Conservation (phyloP, 2,113 vertebrate genomes). For the Argyrosomus japonicus region DNA sequence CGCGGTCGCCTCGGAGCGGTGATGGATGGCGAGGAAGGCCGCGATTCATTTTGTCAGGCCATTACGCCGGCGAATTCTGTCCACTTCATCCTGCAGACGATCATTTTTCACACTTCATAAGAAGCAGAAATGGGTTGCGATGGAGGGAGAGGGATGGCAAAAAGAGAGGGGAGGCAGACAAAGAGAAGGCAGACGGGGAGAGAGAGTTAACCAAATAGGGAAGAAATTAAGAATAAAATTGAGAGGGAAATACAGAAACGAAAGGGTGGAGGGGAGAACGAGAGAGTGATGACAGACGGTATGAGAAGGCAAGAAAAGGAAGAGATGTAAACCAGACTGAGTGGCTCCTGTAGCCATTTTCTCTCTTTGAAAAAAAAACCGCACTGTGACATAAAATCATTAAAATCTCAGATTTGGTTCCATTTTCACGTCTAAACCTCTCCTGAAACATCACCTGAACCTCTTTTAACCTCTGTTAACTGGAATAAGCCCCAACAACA, state of each 20-base stretch:
- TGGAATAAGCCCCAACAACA: slow-evolving; percentile 45
- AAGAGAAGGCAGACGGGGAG: slow-evolving; percentile 24
- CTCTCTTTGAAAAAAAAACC: not conserved
- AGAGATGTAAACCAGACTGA: slow-evolving; percentile 50
- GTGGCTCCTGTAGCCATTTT: slow-evolving; percentile 39
- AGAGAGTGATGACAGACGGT: slow-evolving; percentile 49
- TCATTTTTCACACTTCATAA: slow-evolving; percentile 92
- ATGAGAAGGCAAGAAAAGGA: slow-evolving; percentile 19
- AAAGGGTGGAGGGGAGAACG: slow-evolving; percentile 32
- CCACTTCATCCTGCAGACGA: slow-evolving; percentile 91
- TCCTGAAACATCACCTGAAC: slow-evolving; percentile 16
- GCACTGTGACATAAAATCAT: slow-evolving; percentile 23
- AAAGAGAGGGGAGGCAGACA: slow-evolving; percentile 21
- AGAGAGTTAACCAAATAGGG: slow-evolving; percentile 40
- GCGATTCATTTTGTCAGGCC: slow-evolving; percentile 99
- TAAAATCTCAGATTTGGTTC: slow-evolving; percentile 6
- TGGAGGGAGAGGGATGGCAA: slow-evolving; percentile 33
- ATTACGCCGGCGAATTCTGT: slow-evolving; percentile 96
- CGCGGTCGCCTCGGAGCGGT: slow-evolving; percentile 95
- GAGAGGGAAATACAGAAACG: slow-evolving; percentile 42
- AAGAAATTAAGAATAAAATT: slow-evolving; percentile 59
- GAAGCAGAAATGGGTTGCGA: slow-evolving; percentile 71
- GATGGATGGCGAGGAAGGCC: slow-evolving; percentile 98
- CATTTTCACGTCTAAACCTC: slow-evolving; percentile 6
- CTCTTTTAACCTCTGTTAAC: not conserved